Conservation (phyloP, 2,797 vertebrate species). For the Pelochelys cantorii region DNA sequence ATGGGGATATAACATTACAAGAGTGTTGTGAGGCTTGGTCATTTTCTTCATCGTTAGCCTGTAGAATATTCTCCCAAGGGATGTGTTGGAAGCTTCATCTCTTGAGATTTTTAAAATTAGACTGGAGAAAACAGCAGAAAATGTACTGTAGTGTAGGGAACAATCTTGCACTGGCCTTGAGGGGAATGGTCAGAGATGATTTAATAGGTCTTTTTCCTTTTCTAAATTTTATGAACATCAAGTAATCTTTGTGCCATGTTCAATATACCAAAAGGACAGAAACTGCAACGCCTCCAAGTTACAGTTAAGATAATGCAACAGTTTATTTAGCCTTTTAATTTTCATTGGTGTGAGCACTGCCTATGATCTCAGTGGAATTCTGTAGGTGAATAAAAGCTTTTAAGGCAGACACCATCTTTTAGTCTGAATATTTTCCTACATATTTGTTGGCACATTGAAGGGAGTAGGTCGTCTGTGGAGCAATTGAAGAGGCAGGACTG, state of each 20-base stretch:
- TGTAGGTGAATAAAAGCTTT: not conserved
- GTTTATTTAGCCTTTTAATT: not conserved
- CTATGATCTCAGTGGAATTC: not conserved
- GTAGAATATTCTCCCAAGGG: not conserved
- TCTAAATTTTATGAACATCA: not conserved
- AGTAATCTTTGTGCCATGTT: not conserved
- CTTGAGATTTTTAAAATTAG: not conserved
- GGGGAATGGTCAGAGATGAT: not conserved
- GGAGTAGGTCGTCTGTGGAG: not conserved
- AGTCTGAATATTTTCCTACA: not conserved
- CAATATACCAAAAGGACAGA: not conserved
- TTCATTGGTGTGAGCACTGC: not conserved
- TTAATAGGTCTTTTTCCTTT: not conserved
- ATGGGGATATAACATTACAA: not conserved
- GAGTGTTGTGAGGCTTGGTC: fast-evolving
- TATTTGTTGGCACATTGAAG: not conserved
- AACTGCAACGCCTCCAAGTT: not conserved
- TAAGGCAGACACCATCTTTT: not conserved
- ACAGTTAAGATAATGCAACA: not conserved
- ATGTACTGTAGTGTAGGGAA: not conserved
- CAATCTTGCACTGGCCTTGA: not conserved
- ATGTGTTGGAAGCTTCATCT: not conserved
- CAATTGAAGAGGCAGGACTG: constrained; percentile 12
- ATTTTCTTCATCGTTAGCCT: not conserved
- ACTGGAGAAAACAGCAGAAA: not conserved